A percentile compares a stretch with the other conserved stretches of the same genome.
Evolutionary conservation across 2,113 vertebrate genomes (phyloP).

Genomic region (Paralichthys olivaceus): DNA sequence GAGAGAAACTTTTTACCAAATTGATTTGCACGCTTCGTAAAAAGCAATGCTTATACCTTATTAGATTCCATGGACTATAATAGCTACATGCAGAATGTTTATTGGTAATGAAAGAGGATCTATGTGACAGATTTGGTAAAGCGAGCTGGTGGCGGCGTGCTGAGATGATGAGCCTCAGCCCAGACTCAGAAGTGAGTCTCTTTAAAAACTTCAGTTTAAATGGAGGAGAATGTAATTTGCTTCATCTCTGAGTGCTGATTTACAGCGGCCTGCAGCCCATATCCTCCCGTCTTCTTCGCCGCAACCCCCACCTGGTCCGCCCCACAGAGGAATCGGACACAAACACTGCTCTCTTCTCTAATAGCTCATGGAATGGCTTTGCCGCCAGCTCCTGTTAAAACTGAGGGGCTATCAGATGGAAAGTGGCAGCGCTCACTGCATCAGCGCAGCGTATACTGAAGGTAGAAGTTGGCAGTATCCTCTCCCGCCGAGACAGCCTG

Average conservation of each 20-base stretch:
- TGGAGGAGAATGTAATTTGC: conserved; percentile 68
- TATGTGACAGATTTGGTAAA: conserved; percentile 72
- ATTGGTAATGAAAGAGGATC: conserved; percentile 81
- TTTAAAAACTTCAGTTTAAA: conserved; percentile 72
- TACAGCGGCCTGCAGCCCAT: conserved; percentile 50
- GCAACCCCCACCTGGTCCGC: conserved; percentile 42
- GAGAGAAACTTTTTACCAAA: conserved; percentile 78
- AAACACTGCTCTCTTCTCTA: conserved; percentile 38
- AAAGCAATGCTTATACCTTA: conserved; percentile 79
- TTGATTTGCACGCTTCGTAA: conserved; percentile 83
- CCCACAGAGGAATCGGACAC: conserved; percentile 27
- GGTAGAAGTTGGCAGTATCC: conserved; percentile 64
- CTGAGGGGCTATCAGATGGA: conserved; percentile 69
- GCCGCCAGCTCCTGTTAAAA: conserved; percentile 59
- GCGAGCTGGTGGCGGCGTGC: conserved; percentile 47
- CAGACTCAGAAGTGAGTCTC: conserved; percentile 54
- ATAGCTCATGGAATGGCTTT: conserved; percentile 49
- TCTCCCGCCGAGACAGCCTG: conserved; percentile 73
- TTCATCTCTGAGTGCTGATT: conserved; percentile 69
- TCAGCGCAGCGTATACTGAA: conserved; percentile 45
- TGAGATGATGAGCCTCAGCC: conserved; percentile 64
- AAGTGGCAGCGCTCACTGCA: conserved; percentile 61
- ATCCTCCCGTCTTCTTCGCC: conserved; percentile 1
- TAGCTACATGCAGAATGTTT: conserved; percentile 78
- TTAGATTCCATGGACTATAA: conserved; percentile 82